These are phyloP conservation scores for Boleophthalmus pectinirostris DNA, from an alignment of 2,113 vertebrate genomes.

Conservation along the genomic window DNA sequence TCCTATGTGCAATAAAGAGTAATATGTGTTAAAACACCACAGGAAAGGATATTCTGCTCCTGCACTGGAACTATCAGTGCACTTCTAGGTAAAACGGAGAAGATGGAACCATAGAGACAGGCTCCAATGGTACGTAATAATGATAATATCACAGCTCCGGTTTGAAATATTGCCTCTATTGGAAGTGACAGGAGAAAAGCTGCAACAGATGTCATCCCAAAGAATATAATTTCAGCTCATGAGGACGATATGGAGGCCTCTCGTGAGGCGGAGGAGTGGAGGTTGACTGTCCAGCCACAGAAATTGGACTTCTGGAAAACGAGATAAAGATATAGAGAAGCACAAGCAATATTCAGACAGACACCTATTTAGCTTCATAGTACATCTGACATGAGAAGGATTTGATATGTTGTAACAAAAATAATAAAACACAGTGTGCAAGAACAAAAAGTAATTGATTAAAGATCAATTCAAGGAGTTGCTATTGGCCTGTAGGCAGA, in stretches of 20 bases:
- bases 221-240: conserved; percentile 37
- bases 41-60: conserved; percentile 36
- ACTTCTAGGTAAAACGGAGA: conserved; percentile 53
- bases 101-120: conserved; percentile 41
- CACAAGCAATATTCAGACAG: conserved; percentile 4
- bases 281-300: conserved; percentile 54
- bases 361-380: not conserved
- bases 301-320: conserved; percentile 38
- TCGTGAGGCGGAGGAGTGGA: conserved; percentile 33
- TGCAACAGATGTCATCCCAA: conserved; percentile 40
- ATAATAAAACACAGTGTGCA: not conserved
- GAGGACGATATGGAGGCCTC: conserved; percentile 32
- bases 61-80: conserved; percentile 27
- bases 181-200: conserved; percentile 36
- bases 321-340: conserved; percentile 12
- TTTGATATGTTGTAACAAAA: not conserved
- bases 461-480: not conserved
- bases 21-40: conserved; percentile 48
- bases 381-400: not conserved
- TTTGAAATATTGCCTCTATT: conserved; percentile 51
- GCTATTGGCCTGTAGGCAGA: no score
- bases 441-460: not conserved
- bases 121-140: conserved; percentile 53
- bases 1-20: conserved; percentile 20
- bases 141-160: conserved; percentile 42